Base-by-base conservation (phyloP, 2,888 invertebrate species). In the Cenopis cana region DNA sequence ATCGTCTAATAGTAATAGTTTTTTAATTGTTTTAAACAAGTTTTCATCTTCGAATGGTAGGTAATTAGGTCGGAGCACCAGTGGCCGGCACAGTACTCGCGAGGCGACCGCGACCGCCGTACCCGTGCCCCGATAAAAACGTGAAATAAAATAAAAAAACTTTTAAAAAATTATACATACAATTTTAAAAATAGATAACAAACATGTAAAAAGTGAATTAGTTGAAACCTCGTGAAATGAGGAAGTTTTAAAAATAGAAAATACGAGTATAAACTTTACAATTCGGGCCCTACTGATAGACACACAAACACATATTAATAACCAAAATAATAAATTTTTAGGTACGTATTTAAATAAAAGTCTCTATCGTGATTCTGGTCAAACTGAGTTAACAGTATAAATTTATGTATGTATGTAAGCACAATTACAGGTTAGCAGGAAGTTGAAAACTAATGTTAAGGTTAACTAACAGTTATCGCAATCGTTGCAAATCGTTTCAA, bases 71-170 rank as follows among this genome's bases (percentile, higher is more conserved):
- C 61, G 71, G 55, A 29, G 33, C 41, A 46, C 24, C 59, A 54
- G n/a, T 65, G 65, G 57, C 36, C 70, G 59, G 55, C 59, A 54
- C 69, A 70, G 70, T 66, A 65, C 65, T 29, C 65, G 70, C 70
- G 65, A 65, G 65, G 33, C 69, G 14, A 64, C 36, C 64, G 52
- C n/a, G 52, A 54, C 52, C 52, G 54, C 54, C 70, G 70, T 24
- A n/a, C 52, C 18, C 59, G 65, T 59, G 59, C 59, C 20, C 36
- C 65, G 70, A 59, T 54, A 69, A 46, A 6, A 57, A 12, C 17
- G 14, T 33, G 11, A 8, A 8, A 38, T 33, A n/a, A n/a, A n/a
- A n/a, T 18, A 29, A 64, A 69, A 59, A 67, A 68, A 54, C 17
- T 1, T 2, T 10, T 3, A 50, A 49, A 52, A 50, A 17, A 24